Conservation (phyloP, 2,888 invertebrate species). For the Cremastinae sp. region DNA sequence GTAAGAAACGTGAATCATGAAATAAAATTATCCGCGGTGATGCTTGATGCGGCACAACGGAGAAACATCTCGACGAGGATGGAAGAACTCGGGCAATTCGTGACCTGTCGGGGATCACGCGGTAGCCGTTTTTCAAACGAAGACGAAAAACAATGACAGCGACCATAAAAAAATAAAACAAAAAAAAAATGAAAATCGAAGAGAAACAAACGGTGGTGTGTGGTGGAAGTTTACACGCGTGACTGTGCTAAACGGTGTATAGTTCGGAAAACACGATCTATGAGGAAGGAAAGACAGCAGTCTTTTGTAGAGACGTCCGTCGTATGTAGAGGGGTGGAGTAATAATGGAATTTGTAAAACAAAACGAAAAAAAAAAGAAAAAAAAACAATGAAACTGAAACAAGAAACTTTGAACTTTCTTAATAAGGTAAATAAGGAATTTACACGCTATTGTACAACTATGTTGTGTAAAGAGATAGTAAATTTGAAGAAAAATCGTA, state of each 20-base stretch:
- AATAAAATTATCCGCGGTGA: constrained; percentile 23
- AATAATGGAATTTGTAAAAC: constrained; percentile 64
- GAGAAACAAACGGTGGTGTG: constrained; percentile 63
- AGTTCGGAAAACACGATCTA: constrained; percentile 65
- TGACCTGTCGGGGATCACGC: constrained; percentile 46
- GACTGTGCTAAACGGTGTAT: constrained; percentile 75
- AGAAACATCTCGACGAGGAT: constrained; percentile 3
- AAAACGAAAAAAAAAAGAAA: constrained; percentile 51
- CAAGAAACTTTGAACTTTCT: constrained; percentile 72
- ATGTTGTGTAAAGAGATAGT: constrained; percentile 74
- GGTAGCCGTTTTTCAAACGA: constrained; percentile 55
- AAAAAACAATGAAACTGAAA: constrained; percentile 49
- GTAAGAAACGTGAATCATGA: constrained; percentile 45
- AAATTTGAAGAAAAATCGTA: constrained; percentile 73
- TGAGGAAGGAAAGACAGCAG: constrained; percentile 46
- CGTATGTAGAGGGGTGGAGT: constrained; percentile 39
- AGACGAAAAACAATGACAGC: constrained; percentile 44
- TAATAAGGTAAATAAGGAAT: constrained; percentile 73
- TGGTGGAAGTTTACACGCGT: constrained; percentile 73
- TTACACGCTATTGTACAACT: constrained; percentile 73
- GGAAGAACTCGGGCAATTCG: constrained; percentile 43
- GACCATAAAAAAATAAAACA: constrained; percentile 49
- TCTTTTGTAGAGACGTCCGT: constrained; percentile 33
- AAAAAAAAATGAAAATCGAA: constrained; percentile 12
- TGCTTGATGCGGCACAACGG: constrained; percentile 24